phyloP scores from a whole-genome alignment of 2,888 invertebrate species.

The Entomobrya multifasciata region DNA sequence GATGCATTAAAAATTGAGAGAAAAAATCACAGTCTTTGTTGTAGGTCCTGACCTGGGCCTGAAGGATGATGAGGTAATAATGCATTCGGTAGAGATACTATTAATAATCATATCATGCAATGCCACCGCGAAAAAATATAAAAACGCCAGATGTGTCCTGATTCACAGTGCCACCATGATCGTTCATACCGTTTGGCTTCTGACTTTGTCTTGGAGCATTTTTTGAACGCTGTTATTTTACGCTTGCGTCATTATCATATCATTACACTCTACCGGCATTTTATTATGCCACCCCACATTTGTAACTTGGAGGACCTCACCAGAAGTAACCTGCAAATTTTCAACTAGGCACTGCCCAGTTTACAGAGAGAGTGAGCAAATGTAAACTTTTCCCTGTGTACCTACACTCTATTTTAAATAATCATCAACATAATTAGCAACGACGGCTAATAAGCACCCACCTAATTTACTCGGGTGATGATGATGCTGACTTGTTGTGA shows the following conservation, averaged over 20 bases:
- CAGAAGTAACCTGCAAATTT: slow-evolving; percentile 7
- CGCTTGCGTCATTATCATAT: slow-evolving; percentile 25
- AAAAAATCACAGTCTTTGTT: neutral
- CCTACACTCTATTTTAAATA: neutral
- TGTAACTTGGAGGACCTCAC: slow-evolving; percentile 37
- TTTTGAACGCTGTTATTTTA: slow-evolving; percentile 20
- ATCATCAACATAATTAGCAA: slow-evolving; percentile 38
- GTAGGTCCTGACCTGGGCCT: slow-evolving; percentile 32
- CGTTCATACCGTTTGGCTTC: too few species aligned
- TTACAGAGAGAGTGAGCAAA: neutral
- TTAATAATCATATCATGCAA: neutral
- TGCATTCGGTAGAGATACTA: neutral
- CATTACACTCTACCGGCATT: slow-evolving; percentile 8
- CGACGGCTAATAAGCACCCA: slow-evolving; percentile 37
- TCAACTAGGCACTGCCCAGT: neutral
- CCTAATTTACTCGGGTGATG: too few species aligned
- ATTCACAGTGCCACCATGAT: slow-evolving; percentile 23
- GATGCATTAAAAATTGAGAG: neutral
- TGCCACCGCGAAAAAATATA: slow-evolving; percentile 22
- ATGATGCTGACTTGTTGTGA: too few species aligned
- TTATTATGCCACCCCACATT: too few species aligned
- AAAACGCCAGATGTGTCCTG: slow-evolving; percentile 31
- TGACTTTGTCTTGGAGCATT: too few species aligned
- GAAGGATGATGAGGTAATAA: neutral
- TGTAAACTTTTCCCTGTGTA: neutral